Percentiles rank a stretch among this genome's conserved stretches.
phyloP scores from a whole-genome alignment of 2,888 invertebrate species.

The Nomada ruficornis region DNA sequence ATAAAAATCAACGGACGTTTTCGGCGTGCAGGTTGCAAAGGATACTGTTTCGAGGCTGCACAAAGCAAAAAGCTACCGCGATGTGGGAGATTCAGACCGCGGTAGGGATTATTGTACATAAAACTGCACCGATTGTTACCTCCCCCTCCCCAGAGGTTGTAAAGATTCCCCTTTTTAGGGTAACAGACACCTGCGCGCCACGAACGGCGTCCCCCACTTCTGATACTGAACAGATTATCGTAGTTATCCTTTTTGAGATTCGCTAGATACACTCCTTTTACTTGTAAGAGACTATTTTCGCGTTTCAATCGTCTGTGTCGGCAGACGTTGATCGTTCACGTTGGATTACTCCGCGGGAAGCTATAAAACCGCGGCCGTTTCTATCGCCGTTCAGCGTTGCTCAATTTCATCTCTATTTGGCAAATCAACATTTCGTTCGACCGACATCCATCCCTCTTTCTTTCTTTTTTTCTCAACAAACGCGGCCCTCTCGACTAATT shows the following conservation, averaged over 20 bases:
- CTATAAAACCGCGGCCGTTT: not conserved
- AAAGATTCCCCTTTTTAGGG: constrained; percentile 58
- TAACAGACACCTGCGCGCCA: constrained; percentile 18
- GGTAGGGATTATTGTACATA: constrained; percentile 65
- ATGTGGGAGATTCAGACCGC: constrained; percentile 36
- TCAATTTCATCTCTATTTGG: no score
- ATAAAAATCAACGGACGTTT: constrained; percentile 57
- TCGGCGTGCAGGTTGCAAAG: constrained; percentile 46
- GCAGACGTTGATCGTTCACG: constrained; percentile 19
- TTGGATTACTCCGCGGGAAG: constrained; percentile 30
- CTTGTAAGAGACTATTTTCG: constrained; percentile 34
- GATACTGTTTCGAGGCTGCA: constrained; percentile 36
- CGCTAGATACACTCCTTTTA: constrained; percentile 38
- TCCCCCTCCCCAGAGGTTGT: constrained; percentile 50
- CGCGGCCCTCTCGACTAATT: no score
- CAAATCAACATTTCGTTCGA: no score
- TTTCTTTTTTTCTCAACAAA: not conserved
- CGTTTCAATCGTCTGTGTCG: constrained; percentile 50
- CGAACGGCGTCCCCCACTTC: not conserved
- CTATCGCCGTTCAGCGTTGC: no score
- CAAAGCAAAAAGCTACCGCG: constrained; percentile 30
- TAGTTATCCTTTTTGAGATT: constrained; percentile 56
- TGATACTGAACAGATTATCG: constrained; percentile 46
- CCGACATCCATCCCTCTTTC: not conserved
- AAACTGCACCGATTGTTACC: constrained; percentile 66